phyloP scores from a whole-genome alignment of 2,797 vertebrate species.

The Pantherophis vulpinus region DNA sequence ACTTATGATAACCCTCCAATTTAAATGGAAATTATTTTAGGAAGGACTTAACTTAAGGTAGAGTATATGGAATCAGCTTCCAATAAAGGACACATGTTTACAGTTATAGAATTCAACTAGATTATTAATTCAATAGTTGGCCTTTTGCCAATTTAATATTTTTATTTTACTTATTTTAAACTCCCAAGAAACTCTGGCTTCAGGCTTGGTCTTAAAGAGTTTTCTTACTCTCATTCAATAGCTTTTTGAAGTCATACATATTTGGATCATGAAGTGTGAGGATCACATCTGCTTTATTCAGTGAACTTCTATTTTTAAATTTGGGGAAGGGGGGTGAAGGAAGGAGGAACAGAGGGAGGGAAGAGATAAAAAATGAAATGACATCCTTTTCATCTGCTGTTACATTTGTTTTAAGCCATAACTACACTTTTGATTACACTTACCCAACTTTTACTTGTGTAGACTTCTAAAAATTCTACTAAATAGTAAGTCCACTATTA shows the following conservation, averaged over 20 bases:
- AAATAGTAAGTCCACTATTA: conserved; percentile 38
- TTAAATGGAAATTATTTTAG: not conserved
- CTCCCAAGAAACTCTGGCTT: not conserved
- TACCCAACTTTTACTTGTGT: conserved; percentile 3
- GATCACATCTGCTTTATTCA: not conserved
- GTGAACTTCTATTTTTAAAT: not conserved
- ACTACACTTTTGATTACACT: not conserved
- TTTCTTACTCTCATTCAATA: not conserved
- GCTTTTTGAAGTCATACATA: not conserved
- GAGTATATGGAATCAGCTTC: not conserved
- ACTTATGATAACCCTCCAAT: not conserved
- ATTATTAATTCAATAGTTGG: not conserved
- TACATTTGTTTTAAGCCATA: not conserved
- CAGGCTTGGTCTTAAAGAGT: not conserved
- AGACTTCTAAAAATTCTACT: conserved; percentile 56
- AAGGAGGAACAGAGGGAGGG: not conserved
- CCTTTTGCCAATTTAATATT: not conserved
- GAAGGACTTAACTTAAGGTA: not conserved
- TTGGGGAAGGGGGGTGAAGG: not conserved
- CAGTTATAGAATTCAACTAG: not conserved
- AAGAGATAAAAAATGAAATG: not conserved
- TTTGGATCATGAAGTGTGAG: not conserved
- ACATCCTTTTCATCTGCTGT: not conserved
- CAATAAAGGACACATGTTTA: not conserved
- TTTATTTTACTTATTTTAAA: not conserved